Base-by-base conservation (phyloP, 2,113 vertebrate genomes). In the Gopherus flavomarginatus region DNA sequence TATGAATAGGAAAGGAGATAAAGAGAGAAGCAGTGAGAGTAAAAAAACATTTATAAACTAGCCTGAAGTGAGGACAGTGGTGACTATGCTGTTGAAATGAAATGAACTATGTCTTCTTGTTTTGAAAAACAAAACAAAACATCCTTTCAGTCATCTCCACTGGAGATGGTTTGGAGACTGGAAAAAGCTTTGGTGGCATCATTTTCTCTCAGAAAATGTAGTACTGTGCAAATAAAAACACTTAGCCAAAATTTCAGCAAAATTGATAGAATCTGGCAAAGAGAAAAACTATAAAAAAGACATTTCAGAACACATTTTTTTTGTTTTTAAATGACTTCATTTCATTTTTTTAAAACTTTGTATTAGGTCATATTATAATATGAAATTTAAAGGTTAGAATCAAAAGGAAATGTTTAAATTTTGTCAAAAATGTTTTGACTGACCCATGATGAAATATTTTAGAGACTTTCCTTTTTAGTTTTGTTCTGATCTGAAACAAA, bases 321-420 rank as follows among this genome's bases (percentile, higher is more conserved):
- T 82, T 42, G 3, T 52, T 83, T 91, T 78, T n/a, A 83, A 94
- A 88, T 86, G 44, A 59, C 79, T 92, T 27, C 81, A 56, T 21
- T 82, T 26, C 11, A 42, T 42, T 56, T 2, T 38, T 85, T 31
- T 3, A 10, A 44, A 59, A 59, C 62, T 6, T 17, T 85, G 31
- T 50, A 17, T 47, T 11, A 81, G 17, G n/a, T 78, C 19, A 47
- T 12, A 27, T 14, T 78, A 47, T 24, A 77, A 77, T 27, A 27
- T 44, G 27, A 78, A 78, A 78, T 78, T 7, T 47, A 72, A 38
- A 72, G 17, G 19, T n/a, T 38, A 72, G n/a, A 72, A 72, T 72
- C 2, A 72, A 72, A 72, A 72, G 9, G 19, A 78, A 78, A 29
- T 27, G 12, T 44, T 88, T 85, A 52, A 21, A 54, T 83, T 75